Evolutionary conservation across 2,888 invertebrate genomes (phyloP).

Genomic region (Brachypalpus laphriformis): DNA sequence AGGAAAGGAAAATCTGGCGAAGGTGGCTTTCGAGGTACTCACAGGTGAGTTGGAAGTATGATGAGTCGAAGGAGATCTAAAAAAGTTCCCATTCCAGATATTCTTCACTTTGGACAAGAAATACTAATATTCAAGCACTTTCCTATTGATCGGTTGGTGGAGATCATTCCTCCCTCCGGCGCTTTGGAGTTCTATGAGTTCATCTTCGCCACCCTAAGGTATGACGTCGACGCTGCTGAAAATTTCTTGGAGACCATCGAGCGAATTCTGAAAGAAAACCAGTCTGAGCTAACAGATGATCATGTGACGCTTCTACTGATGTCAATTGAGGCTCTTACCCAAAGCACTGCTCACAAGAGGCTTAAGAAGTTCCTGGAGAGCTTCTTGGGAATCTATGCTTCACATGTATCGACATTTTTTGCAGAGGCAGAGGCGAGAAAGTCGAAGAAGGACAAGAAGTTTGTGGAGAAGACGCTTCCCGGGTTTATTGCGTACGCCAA

Average conservation of each 20-base stretch:
- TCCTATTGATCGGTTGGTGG: slow-evolving; percentile 76
- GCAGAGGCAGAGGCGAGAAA: slow-evolving; percentile 53
- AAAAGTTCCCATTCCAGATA: slow-evolving; percentile 74
- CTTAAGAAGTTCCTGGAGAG: slow-evolving; percentile 75
- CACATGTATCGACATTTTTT: slow-evolving; percentile 75
- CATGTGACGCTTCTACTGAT: slow-evolving; percentile 77
- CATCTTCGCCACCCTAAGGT: slow-evolving; percentile 77
- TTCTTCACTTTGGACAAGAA: slow-evolving; percentile 80
- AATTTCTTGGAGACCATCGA: slow-evolving; percentile 76
- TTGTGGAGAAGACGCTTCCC: slow-evolving; percentile 78
- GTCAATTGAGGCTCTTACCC: slow-evolving; percentile 78
- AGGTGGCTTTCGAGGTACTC: slow-evolving; percentile 73
- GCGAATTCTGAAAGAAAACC: slow-evolving; percentile 70
- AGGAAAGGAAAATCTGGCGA: slow-evolving; percentile 69
- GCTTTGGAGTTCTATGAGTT: slow-evolving; percentile 78
- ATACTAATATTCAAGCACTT: slow-evolving; percentile 78
- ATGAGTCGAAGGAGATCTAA: slow-evolving; percentile 8
- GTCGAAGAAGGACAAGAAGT: slow-evolving; percentile 77
- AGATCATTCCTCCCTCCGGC: slow-evolving; percentile 76
- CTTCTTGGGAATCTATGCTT: slow-evolving; percentile 72
- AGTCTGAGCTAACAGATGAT: slow-evolving; percentile 68
- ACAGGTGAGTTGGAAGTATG: slow-evolving; percentile 73
- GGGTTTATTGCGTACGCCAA: slow-evolving; percentile 76
- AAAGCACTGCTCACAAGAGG: slow-evolving; percentile 74
- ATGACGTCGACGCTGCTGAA: slow-evolving; percentile 76